Base-by-base conservation (phyloP, 1,140 invertebrate species). In the Bombus pyrosoma region DNA sequence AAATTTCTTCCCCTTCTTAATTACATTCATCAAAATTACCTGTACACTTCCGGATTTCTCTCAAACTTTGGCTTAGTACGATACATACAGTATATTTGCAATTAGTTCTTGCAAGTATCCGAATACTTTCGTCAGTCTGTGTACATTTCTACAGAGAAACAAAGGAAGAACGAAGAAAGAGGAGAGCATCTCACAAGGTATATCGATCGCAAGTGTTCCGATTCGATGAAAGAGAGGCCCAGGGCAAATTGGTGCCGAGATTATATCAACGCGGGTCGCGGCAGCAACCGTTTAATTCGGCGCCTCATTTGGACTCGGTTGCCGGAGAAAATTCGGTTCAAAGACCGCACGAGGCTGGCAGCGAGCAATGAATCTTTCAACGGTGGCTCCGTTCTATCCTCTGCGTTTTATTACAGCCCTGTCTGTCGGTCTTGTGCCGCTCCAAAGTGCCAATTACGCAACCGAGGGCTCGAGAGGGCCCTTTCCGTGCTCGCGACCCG, bases 381-480 rank as follows among this genome's bases (percentile, higher is more conserved):
- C 66, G 57, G 4, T 32, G 57, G n/a, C 62, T 18, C 69, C 77
- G 41, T 32, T 34, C 76, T 37, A 81, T 41, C 39, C 64, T 76
- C 53, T 47, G 57, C 75, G 77, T 89, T 90, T 90, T 90, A 90
- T 90, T 89, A 88, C 85, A 71, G 74, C 78, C 79, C 72, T 66
- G 74, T 59, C 82, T 75, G 77, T 78, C 88, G 76, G 83, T 85
- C 81, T 82, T 43, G 81, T 81, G 86, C 81, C 85, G 74, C 64
- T 89, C 81, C 85, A 79, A 90, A 90, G 89, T 90, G 88, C 89
- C 89, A 90, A 90, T 90, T 90, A 90, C 89, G 85, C 62, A 76
- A 85, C 43, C 80, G n/a, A 74, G 78, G 34, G 62, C 77, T 85
- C 64, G 76, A 82, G 41, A 86, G 84, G 64, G 77, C 68, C 85